phyloP scores from a whole-genome alignment of 2,888 invertebrate genomes.

The Actias luna region DNA sequence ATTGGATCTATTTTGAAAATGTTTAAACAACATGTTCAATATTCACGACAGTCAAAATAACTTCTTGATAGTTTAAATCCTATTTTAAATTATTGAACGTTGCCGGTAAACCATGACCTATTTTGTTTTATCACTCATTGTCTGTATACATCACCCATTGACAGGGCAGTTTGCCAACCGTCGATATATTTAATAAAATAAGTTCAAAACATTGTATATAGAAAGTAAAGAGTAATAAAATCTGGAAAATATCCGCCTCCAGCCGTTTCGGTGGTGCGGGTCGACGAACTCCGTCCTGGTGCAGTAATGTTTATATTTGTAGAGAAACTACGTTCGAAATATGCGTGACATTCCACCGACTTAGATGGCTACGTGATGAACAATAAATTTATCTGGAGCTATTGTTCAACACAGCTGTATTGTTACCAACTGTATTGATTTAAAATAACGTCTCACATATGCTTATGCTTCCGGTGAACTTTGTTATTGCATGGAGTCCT shows the following conservation, averaged over 20 bases:
- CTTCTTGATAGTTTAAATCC: not conserved
- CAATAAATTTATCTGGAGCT: not conserved
- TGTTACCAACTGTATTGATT: not conserved
- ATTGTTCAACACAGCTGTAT: not conserved
- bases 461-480: not conserved
- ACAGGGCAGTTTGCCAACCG: conserved; percentile 15
- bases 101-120: conserved; percentile 6
- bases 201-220: conserved; percentile 29
- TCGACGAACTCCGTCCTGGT: conserved; percentile 41
- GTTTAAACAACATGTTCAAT: not conserved
- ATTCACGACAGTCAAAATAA: not conserved
- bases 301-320: conserved; percentile 43
- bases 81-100: not conserved
- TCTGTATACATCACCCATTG: not conserved
- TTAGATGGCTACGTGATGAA: not conserved
- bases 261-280: conserved; percentile 32
- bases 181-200: conserved; percentile 12
- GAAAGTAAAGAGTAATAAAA: conserved; percentile 35
- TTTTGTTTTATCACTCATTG: not conserved
- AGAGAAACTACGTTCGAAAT: conserved; percentile 36
- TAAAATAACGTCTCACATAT: not conserved
- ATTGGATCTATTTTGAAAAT: not conserved
- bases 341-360: conserved; percentile 2
- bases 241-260: conserved; percentile 33
- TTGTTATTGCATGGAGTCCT: not conserved